Evolutionary conservation across 2,888 invertebrate genomes (phyloP).

Genomic region (Hedychridium roseum): DNA sequence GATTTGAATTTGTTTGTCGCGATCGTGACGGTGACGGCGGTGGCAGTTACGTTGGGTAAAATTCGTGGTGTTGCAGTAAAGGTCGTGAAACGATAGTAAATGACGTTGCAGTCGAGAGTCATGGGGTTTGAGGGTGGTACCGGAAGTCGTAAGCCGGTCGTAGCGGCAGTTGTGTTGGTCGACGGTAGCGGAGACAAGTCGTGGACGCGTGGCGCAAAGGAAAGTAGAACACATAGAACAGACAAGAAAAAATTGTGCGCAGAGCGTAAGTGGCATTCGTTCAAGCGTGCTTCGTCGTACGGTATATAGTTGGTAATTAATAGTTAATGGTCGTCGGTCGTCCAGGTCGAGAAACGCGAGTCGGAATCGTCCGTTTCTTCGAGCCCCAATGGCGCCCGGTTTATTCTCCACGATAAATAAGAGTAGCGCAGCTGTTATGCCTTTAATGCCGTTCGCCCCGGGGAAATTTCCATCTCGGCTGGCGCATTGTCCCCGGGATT

Average conservation of each 20-base stretch:
- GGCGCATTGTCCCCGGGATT: too few relatives aligned
- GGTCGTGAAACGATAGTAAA: too few relatives aligned
- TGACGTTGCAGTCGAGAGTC: too few relatives aligned
- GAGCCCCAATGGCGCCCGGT: too few relatives aligned
- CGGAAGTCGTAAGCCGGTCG: too few relatives aligned
- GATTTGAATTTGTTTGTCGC: slow-evolving; percentile 7
- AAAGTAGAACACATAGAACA: slow-evolving; percentile 64
- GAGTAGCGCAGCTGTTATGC: too few relatives aligned
- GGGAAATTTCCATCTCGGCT: too few relatives aligned
- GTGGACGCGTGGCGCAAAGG: slow-evolving; percentile 55
- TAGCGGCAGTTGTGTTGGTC: slow-evolving; percentile 18
- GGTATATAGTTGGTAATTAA: too few relatives aligned
- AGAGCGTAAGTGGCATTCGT: slow-evolving; percentile 62
- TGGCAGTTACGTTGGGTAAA: slow-evolving; percentile 25
- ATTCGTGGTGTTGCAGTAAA: slow-evolving; percentile 26
- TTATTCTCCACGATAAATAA: too few relatives aligned
- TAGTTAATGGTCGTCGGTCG: slow-evolving; percentile 19
- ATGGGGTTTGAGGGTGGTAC: too few relatives aligned
- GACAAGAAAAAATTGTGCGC: slow-evolving; percentile 60
- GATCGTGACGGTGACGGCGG: slow-evolving; percentile 22
- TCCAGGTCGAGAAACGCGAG: background rate
- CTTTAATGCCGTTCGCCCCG: too few relatives aligned
- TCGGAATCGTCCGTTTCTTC: too few relatives aligned
- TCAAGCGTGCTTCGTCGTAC: slow-evolving; percentile 61
- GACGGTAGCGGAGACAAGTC: slow-evolving; percentile 22